Percentiles rank a stretch among this genome's conserved stretches.
Conservation (phyloP, 2,888 invertebrate species). For the Morinoia aosen region DNA sequence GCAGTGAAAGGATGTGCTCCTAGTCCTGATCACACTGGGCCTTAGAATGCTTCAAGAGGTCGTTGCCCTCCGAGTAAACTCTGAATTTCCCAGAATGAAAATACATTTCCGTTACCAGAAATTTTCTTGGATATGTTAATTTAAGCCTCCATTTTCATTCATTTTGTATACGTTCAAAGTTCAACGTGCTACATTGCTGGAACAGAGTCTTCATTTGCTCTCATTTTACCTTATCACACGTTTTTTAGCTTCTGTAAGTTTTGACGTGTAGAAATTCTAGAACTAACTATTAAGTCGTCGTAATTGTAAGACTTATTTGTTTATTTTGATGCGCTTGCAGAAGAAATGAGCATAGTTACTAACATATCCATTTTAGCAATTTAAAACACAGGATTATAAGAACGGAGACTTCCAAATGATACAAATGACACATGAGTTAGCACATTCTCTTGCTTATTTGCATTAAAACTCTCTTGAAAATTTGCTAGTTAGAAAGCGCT, state of each 20-base stretch:
- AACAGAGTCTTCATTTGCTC: too few species aligned
- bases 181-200: too few species aligned
- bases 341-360: neutral
- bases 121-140: neutral
- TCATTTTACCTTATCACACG: too few species aligned
- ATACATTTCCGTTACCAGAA: neutral
- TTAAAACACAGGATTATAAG: neutral
- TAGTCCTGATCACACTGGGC: neutral
- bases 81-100: neutral
- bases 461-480: neutral
- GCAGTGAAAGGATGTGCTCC: neutral
- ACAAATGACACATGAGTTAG: neutral
- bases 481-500: neutral
- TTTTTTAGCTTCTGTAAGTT: too few species aligned
- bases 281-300: neutral
- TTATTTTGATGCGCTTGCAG: neutral
- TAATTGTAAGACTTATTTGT: neutral
- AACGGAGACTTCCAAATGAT: neutral
- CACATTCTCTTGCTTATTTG: neutral
- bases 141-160: neutral
- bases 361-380: neutral
- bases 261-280: too few species aligned
- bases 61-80: neutral
- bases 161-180: too few species aligned
- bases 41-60: neutral